Base-by-base conservation (phyloP, 1,140 invertebrate genomes). In the Chlorops oryzae region DNA sequence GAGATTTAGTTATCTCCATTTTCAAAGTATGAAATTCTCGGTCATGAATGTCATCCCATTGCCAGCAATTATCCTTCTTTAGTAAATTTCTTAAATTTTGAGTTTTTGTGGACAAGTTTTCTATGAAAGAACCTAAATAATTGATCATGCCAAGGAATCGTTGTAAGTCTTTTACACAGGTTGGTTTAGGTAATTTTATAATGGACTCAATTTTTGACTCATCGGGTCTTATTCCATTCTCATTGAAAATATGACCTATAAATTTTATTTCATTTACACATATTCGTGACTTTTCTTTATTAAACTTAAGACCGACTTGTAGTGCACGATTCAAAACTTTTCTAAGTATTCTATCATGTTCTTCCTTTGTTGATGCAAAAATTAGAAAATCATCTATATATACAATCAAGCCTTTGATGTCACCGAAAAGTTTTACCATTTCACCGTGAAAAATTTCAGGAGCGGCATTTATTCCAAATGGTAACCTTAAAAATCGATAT, bases 391-490 rank as follows among this genome's bases (percentile, higher is more conserved):
- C 70, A 56, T 74, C 68, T 51, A 69, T 51, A 41, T 71, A 70
- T 9, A 65, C 52, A 42, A 56, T 57, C 10, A 74, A 55, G 20
- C 70, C 63, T 32, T 50, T 13, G 13, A 75, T 57, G 15, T 63
- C 63, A 25, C 52, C 53, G 24, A 74, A 58, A 34, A 57, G 52
- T 54, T 62, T 55, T 13, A 60, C 49, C 40, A 65, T 63, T n/a
- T 54, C 41, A 42, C 43, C 46, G 47, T 71, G 64, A 55, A 74
- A 76, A 1, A 67, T 55, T 53, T 73, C 70, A 20, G 62, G 57
- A 23, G 61, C 63, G 41, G 70, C 65, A 9, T 52, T 52, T 4
- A 77, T 56, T 3, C 75, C 74, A 60, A 77, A 73, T 2, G 73
- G 66, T 64, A 78, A 23, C 52, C 56, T 45, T 66, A 63, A 32